phyloP scores from a whole-genome alignment of 2,888 invertebrate genomes.

The Gastracanthus pulcherrimus region DNA sequence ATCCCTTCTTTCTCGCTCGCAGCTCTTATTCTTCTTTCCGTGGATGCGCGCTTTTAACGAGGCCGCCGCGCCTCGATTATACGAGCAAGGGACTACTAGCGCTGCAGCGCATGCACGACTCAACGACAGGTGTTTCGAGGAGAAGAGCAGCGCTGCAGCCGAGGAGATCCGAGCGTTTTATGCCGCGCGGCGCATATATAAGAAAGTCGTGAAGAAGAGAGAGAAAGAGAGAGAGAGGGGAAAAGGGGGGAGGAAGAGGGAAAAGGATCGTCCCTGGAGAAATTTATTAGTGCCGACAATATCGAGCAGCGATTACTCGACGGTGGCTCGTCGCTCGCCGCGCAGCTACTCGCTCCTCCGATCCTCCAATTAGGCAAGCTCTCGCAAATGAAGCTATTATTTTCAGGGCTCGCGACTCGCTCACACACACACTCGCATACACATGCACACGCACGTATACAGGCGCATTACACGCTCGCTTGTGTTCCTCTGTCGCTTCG shows the following conservation, averaged over 20 bases:
- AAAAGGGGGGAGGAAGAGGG: neutral
- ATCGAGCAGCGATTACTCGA: conserved; percentile 54
- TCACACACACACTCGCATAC: neutral
- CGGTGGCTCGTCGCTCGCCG: conserved; percentile 26
- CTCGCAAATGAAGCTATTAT: conserved; percentile 58
- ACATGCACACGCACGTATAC: no score
- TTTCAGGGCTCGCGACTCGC: conserved; percentile 20
- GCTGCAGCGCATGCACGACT: neutral
- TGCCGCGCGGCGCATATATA: neutral
- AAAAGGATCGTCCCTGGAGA: conserved; percentile 45
- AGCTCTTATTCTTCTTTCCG: conserved; percentile 31
- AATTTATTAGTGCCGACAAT: conserved; percentile 53
- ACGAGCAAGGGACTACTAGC: no score
- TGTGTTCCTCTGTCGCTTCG: conserved; percentile 17
- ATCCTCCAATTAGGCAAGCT: conserved; percentile 55
- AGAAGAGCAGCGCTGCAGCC: neutral
- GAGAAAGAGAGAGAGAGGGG: neutral
- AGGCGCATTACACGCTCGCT: conserved; percentile 21
- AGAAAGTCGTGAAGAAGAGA: neutral
- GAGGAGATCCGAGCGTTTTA: conserved; percentile 33
- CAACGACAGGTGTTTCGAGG: conserved; percentile 29
- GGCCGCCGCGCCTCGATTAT: neutral
- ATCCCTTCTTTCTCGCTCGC: neutral
- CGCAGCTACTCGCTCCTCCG: neutral
- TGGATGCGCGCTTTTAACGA: conserved; percentile 35